A percentile compares a stretch with the other conserved stretches of the same genome.
Conservation (phyloP, 1,140 invertebrate species). For the Phymastichus coffea region DNA sequence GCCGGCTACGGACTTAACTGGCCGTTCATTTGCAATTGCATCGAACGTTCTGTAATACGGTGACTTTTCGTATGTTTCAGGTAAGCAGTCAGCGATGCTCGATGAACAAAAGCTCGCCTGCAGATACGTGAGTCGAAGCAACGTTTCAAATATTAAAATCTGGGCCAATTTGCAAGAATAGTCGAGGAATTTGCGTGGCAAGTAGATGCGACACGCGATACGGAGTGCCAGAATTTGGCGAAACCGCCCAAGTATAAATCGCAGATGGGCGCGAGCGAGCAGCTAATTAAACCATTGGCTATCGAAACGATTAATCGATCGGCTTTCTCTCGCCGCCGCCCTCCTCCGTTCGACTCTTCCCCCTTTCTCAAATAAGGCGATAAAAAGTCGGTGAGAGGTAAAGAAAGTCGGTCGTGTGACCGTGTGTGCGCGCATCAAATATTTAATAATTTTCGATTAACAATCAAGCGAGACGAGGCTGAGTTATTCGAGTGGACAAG, state of each 20-base stretch:
- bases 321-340: constrained; percentile 23
- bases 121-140: no score
- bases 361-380: constrained; percentile 6
- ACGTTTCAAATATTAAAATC: neutral
- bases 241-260: constrained; percentile 24
- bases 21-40: no score
- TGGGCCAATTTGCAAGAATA: neutral
- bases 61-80: neutral
- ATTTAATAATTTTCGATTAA: no score
- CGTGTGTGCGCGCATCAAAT: no score
- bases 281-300: constrained; percentile 48
- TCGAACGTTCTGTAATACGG: no score
- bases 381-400: constrained; percentile 1
- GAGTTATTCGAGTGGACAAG: no score
- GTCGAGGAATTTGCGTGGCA: constrained; percentile 6
- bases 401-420: neutral
- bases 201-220: constrained; percentile 13
- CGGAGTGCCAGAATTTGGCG: no score
- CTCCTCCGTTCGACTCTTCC: constrained; percentile 4
- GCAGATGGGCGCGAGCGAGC: constrained; percentile 10
- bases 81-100: no score
- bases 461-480: no score
- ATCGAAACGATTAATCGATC: constrained; percentile 48
- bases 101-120: no score
- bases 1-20: no score